A percentile compares a stretch with the other conserved stretches of the same genome.
These are phyloP conservation scores for Drosophila leontia DNA, from an alignment of 1,140 invertebrate genomes.

Conservation along the genomic window DNA sequence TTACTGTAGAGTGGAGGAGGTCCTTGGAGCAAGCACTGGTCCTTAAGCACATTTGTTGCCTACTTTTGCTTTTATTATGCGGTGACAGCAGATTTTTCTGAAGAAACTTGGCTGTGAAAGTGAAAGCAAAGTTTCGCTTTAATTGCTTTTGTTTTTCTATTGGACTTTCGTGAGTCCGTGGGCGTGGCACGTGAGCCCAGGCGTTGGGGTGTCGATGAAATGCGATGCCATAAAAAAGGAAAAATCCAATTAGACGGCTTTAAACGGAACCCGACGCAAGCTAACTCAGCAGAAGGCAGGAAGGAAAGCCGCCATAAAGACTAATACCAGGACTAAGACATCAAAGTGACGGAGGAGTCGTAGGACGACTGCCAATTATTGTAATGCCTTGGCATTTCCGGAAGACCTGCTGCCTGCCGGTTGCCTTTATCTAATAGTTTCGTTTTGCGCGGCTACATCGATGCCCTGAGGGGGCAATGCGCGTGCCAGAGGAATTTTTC, in stretches of 20 bases:
- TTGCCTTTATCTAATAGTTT: conserved; percentile 40
- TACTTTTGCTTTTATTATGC: conserved; percentile 45
- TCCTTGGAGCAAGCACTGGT: background rate
- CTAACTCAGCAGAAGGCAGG: conserved; percentile 38
- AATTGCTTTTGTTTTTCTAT: conserved; percentile 70
- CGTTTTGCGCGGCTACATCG: conserved; percentile 25
- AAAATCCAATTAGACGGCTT: conserved; percentile 60
- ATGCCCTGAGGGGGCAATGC: conserved; percentile 45
- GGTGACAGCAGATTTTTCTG: conserved; percentile 61
- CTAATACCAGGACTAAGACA: conserved; percentile 20
- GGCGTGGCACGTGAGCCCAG: conserved; percentile 37
- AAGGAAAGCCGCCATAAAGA: conserved; percentile 19
- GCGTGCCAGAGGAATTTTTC: conserved; percentile 58
- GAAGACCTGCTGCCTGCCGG: conserved; percentile 1
- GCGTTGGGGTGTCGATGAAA: conserved; percentile 39
- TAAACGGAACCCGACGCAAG: conserved; percentile 31
- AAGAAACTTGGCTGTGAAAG: conserved; percentile 14
- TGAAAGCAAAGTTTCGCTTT: conserved; percentile 60
- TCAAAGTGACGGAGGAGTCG: conserved; percentile 26
- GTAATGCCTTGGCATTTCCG: conserved; percentile 43
- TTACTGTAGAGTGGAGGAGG: conserved; percentile 1
- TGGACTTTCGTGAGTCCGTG: conserved; percentile 22
- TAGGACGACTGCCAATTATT: conserved; percentile 61
- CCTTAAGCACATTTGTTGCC: conserved; percentile 42
- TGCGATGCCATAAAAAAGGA: conserved; percentile 49